Evolutionary conservation across 2,888 invertebrate genomes (phyloP).

Genomic region (Automeris io): DNA sequence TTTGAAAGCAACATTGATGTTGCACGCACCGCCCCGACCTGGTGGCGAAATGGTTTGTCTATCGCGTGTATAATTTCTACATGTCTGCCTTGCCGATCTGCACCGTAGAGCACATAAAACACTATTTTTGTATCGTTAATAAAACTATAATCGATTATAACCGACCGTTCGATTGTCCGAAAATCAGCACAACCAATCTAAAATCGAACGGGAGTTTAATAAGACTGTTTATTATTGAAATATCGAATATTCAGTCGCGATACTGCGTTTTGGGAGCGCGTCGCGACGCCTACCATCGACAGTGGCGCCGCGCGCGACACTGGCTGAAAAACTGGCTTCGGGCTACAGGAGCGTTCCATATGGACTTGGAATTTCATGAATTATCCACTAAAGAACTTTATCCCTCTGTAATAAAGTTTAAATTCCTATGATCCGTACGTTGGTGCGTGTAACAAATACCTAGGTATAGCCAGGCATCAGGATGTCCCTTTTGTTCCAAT

Average conservation of each 20-base stretch:
- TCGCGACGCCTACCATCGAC: conserved; percentile 62
- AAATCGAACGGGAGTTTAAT: conserved; percentile 5
- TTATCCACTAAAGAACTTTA: conserved; percentile 26
- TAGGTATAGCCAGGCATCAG: conserved; percentile 39
- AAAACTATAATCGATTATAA: conserved; percentile 34
- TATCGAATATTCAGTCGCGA: conserved; percentile 37
- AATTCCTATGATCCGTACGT: conserved; percentile 12
- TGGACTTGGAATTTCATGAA: conserved; percentile 28
- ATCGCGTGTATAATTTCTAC: conserved; percentile 32
- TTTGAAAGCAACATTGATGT: conserved; percentile 21
- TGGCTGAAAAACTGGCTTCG: conserved; percentile 51
- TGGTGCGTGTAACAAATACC: conserved; percentile 12
- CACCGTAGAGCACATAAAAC: conserved; percentile 56
- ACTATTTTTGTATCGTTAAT: conserved; percentile 61
- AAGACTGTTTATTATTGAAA: conserved; percentile 20
- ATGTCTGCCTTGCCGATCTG: conserved; percentile 52
- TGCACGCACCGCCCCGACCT: conserved; percentile 20
- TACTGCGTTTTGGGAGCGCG: conserved; percentile 36
- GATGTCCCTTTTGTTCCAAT: conserved; percentile 66
- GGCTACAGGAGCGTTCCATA: conserved; percentile 51
- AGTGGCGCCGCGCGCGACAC: conserved; percentile 72
- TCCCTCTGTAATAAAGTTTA: conserved; percentile 21
- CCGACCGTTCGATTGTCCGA: conserved; percentile 10
- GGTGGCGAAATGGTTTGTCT: conserved; percentile 27
- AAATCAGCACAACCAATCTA: conserved; percentile 5